These are phyloP conservation scores for Gambusia yucatana DNA, from an alignment of 2,797 vertebrate genomes.

Conservation along the genomic window DNA sequence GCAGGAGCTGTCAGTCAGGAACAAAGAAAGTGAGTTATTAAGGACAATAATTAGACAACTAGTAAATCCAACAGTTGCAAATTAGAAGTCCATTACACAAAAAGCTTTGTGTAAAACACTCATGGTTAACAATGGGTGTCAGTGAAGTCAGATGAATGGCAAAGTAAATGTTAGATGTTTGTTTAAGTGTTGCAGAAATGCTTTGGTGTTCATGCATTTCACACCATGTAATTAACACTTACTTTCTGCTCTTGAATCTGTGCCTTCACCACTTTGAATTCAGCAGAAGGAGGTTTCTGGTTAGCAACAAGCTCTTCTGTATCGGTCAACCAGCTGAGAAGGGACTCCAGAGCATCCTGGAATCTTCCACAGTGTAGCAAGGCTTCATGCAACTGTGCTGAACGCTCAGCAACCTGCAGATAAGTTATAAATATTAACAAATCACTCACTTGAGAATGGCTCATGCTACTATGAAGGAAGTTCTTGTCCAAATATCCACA, in stretches of 20 bases:
- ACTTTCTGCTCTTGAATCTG: slow-evolving; percentile 99
- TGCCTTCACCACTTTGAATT: slow-evolving; percentile 99
- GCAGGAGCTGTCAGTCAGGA: slow-evolving; percentile 86
- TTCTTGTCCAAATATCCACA: slow-evolving; percentile 8
- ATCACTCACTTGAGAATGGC: slow-evolving; percentile 29
- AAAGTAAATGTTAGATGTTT: slow-evolving; percentile 18
- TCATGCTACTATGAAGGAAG: slow-evolving; percentile 7
- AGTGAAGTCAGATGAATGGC: slow-evolving; percentile 54
- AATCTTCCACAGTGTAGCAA: slow-evolving; percentile 95
- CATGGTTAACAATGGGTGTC: slow-evolving; percentile 53
- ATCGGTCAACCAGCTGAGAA: slow-evolving; percentile 97
- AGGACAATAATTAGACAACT: slow-evolving; percentile 44
- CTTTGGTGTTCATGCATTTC: slow-evolving; percentile 14
- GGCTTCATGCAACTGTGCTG: slow-evolving; percentile 95
- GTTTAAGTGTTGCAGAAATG: slow-evolving; percentile 16
- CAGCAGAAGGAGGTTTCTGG: slow-evolving; percentile 95
- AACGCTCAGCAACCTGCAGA: slow-evolving; percentile 92
- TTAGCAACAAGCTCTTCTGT: slow-evolving; percentile 96
- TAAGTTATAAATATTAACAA: slow-evolving; percentile 47
- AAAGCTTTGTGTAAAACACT: slow-evolving; percentile 51
- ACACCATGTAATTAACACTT: slow-evolving; percentile 43
- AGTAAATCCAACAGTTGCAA: slow-evolving; percentile 60
- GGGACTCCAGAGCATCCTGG: slow-evolving; percentile 96
- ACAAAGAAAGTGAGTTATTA: slow-evolving; percentile 64
- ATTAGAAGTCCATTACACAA: slow-evolving; percentile 50